These are phyloP conservation scores for Platichthys flesus DNA, from an alignment of 2,113 vertebrate genomes.

Conservation along the genomic window DNA sequence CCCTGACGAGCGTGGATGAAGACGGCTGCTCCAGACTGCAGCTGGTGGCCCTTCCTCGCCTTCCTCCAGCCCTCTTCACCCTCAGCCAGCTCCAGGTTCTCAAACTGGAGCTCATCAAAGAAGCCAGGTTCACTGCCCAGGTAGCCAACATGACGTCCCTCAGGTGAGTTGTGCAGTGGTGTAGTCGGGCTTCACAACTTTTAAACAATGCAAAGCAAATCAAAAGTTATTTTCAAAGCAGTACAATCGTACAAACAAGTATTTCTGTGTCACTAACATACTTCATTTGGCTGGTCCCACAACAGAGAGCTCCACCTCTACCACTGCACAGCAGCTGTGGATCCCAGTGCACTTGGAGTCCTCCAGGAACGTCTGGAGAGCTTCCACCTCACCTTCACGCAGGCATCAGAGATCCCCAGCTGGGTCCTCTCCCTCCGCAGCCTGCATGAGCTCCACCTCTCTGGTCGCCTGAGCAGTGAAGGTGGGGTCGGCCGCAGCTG, in stretches of 20 bases:
- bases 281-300: not conserved
- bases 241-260: not conserved
- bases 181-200: not conserved
- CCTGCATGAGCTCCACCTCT: constrained; percentile 81
- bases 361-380: constrained; percentile 79
- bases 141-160: constrained; percentile 80
- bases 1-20: constrained; percentile 65
- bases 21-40: constrained; percentile 74
- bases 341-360: constrained; percentile 73
- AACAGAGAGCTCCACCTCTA: constrained; percentile 83
- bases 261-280: not conserved
- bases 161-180: constrained; percentile 60
- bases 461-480: constrained; percentile 75
- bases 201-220: not conserved
- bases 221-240: not conserved
- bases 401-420: constrained; percentile 76
- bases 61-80: constrained; percentile 81
- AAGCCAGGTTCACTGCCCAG: constrained; percentile 77
- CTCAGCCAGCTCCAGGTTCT: constrained; percentile 80
- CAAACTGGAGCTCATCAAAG: constrained; percentile 81
- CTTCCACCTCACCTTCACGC: constrained; percentile 81
- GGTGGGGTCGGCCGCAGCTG: constrained; percentile 76
- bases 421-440: constrained; percentile 81
- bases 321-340: constrained; percentile 78
- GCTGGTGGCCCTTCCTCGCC: constrained; percentile 80